A percentile compares a stretch with the other conserved stretches of the same genome.
Conservation (phyloP, 1,140 invertebrate genomes). For the Pseudomyrmex gracilis region DNA sequence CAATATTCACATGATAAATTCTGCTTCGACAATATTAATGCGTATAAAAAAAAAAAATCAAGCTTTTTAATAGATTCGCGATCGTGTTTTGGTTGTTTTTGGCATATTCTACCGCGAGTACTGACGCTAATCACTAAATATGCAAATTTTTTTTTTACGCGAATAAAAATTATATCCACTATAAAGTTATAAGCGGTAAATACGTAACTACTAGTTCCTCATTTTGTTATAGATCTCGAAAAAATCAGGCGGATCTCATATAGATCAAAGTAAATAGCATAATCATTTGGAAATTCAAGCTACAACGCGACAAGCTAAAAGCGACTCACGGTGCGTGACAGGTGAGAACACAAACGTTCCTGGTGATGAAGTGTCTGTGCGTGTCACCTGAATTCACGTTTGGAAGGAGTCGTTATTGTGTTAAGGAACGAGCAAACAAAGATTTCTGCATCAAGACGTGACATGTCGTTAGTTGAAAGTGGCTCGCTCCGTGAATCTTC, state of each 20-base stretch:
- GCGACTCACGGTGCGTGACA: conserved; percentile 51
- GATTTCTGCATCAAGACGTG: background rate
- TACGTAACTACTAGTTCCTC: conserved; percentile 56
- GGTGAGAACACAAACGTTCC: conserved; percentile 33
- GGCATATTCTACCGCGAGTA: conserved; percentile 74
- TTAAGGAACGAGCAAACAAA: conserved; percentile 37
- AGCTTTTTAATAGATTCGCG: conserved; percentile 27
- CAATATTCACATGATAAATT: conserved; percentile 54
- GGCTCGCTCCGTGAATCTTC: conserved; percentile 12
- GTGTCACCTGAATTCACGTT: conserved; percentile 26
- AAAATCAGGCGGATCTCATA: conserved; percentile 32
- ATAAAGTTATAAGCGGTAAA: conserved; percentile 52
- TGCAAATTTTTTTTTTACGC: conserved; percentile 29
- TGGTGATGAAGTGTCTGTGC: conserved; percentile 20
- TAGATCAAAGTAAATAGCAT: conserved; percentile 50
- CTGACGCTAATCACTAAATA: conserved; percentile 63
- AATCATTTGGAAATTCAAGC: conserved; percentile 39
- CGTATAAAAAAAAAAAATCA: conserved; percentile 44
- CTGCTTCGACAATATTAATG: conserved; percentile 64
- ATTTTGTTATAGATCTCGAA: conserved; percentile 37
- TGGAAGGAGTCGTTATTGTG: conserved; percentile 36
- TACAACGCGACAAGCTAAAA: conserved; percentile 41
- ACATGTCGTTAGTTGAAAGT: conserved; percentile 11
- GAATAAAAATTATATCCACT: conserved; percentile 30
- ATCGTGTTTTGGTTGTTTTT: conserved; percentile 65